Evolutionary conservation across 2,797 vertebrate species (phyloP).

Genomic region (Pseudochirops cupreus): DNA sequence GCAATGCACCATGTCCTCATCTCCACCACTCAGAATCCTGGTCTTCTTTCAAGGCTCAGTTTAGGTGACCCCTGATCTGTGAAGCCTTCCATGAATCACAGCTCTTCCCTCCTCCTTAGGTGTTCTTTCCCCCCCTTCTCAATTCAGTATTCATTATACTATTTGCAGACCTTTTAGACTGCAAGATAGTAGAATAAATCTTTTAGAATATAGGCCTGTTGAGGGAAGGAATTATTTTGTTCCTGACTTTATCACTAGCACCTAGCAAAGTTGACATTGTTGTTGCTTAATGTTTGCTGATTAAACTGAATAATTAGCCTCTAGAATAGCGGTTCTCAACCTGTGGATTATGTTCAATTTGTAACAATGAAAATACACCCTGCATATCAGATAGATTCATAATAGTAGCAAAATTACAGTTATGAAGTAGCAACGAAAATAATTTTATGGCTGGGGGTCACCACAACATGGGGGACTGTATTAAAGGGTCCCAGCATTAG

Average conservation of each 20-base stretch:
- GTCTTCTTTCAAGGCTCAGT: background rate
- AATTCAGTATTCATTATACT: background rate
- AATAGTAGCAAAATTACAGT: too few species aligned
- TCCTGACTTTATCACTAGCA: background rate
- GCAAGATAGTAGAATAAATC: background rate
- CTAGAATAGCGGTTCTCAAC: background rate
- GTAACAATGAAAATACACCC: too few species aligned
- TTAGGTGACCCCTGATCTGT: background rate
- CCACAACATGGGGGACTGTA: too few species aligned
- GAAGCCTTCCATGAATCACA: background rate
- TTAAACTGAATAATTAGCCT: slow-evolving; percentile 16
- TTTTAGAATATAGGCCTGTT: slow-evolving; percentile 42
- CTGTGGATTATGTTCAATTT: too few species aligned
- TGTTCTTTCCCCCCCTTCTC: background rate
- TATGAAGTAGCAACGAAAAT: too few species aligned
- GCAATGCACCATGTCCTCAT: background rate
- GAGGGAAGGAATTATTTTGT: slow-evolving; percentile 30
- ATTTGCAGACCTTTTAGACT: background rate
- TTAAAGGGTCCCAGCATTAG: too few species aligned
- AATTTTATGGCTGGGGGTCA: too few species aligned
- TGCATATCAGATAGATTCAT: too few species aligned
- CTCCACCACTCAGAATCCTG: background rate
- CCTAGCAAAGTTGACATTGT: background rate
- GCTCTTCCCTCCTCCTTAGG: background rate
- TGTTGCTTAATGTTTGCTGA: slow-evolving; percentile 36